Percentiles rank a stretch among this genome's conserved stretches.
phyloP scores from a whole-genome alignment of 2,888 invertebrate genomes.

The Melieria omissa region DNA sequence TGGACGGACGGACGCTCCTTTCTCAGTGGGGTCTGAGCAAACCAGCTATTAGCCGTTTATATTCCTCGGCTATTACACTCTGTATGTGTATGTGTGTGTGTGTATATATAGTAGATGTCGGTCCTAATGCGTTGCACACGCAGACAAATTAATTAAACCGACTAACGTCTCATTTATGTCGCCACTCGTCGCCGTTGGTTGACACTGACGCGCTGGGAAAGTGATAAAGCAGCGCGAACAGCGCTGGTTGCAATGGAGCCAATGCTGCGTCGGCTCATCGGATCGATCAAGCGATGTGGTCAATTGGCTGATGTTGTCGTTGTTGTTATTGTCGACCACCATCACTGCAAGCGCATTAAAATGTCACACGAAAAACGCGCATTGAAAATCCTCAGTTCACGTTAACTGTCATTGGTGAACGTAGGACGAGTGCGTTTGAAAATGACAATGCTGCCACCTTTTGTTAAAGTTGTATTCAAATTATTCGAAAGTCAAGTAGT shows the following conservation, averaged over 20 bases:
- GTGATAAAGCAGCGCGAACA: slow-evolving; percentile 3
- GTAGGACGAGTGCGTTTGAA: slow-evolving; percentile 14
- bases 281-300: not conserved
- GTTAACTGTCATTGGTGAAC: slow-evolving; percentile 13
- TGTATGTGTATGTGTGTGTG: too few relatives aligned
- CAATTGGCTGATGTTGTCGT: not conserved
- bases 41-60: too few relatives aligned
- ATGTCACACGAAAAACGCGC: slow-evolving; percentile 20
- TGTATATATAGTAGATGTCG: too few relatives aligned
- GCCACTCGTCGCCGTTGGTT: slow-evolving; percentile 30
- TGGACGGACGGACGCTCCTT: too few relatives aligned
- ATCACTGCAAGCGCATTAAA: slow-evolving; percentile 33
- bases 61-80: too few relatives aligned
- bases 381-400: slow-evolving; percentile 29
- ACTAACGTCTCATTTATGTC: slow-evolving; percentile 35
- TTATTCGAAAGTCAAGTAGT: too few relatives aligned
- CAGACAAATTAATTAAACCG: slow-evolving; percentile 33
- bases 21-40: too few relatives aligned
- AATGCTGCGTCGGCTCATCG: not conserved
- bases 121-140: not conserved
- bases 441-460: not conserved
- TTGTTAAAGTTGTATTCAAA: too few relatives aligned
- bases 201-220: slow-evolving; percentile 27
- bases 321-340: slow-evolving; percentile 16
- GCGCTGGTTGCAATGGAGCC: not conserved